Percentiles rank a stretch among this genome's conserved stretches.
These are phyloP conservation scores for Psittacula echo DNA, from an alignment of 2,797 vertebrate genomes.

Conservation along the genomic window DNA sequence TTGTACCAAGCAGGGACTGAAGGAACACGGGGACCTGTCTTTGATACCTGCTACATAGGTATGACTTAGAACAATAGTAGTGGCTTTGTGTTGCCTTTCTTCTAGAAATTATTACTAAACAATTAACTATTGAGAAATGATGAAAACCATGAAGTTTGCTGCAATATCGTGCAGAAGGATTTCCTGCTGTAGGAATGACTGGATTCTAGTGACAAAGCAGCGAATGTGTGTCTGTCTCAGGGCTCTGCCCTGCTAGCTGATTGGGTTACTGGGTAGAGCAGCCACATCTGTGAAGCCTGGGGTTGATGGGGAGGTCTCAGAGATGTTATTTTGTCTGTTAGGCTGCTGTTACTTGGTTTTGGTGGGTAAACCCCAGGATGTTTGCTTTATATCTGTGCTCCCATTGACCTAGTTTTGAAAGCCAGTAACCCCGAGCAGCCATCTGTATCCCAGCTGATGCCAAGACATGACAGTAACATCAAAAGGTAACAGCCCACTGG, in stretches of 20 bases:
- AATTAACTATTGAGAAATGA: not conserved
- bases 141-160: not conserved
- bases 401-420: constrained; percentile 21
- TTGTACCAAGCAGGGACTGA: not conserved
- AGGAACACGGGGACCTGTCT: not conserved
- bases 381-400: not conserved
- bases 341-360: not conserved
- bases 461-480: not conserved
- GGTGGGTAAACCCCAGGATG: not conserved
- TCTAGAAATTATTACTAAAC: not conserved
- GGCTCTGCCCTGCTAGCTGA: not conserved
- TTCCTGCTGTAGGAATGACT: not conserved
- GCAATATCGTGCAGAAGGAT: not conserved
- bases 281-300: not conserved
- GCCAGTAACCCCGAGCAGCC: not conserved
- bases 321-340: not conserved
- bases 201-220: not conserved
- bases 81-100: not conserved
- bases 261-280: not conserved
- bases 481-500: not conserved
- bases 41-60: not conserved
- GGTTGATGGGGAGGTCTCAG: not conserved
- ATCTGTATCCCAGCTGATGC: constrained; percentile 27
- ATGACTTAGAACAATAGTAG: not conserved
- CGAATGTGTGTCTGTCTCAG: fast-evolving